Conservation (phyloP, 2,888 invertebrate genomes). For the Cheilosia variabilis region DNA sequence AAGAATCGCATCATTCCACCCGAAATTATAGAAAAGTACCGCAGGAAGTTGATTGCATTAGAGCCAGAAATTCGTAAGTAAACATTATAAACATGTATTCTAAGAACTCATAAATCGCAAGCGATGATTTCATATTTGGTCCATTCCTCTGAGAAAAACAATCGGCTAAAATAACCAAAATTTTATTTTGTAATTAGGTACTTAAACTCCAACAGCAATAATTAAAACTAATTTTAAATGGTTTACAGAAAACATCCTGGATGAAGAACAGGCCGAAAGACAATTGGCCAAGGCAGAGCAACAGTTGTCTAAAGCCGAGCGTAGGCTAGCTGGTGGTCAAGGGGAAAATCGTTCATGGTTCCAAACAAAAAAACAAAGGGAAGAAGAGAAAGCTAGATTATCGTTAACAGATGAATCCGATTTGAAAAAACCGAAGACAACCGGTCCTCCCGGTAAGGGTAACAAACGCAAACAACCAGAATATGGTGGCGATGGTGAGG, state of each 20-base stretch:
- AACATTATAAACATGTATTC: not conserved
- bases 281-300: constrained; percentile 93
- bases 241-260: constrained; percentile 87
- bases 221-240: not conserved
- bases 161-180: too few species aligned
- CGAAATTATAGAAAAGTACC: constrained; percentile 95
- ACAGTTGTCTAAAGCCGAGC: constrained; percentile 90
- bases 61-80: constrained; percentile 90
- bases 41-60: constrained; percentile 88
- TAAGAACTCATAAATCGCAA: too few species aligned
- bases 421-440: constrained; percentile 82
- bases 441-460: constrained; percentile 85
- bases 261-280: constrained; percentile 93
- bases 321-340: constrained; percentile 85
- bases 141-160: too few species aligned
- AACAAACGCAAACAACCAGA: constrained; percentile 84
- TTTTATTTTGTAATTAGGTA: too few species aligned
- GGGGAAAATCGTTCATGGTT: constrained; percentile 90
- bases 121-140: too few species aligned
- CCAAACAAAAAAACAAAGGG: constrained; percentile 91
- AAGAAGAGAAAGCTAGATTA: constrained; percentile 89
- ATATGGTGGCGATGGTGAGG: constrained; percentile 82
- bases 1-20: constrained; percentile 94
- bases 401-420: constrained; percentile 83
- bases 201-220: not conserved